These are phyloP conservation scores for Drosophila nasuta DNA, from an alignment of 1,140 invertebrate species.

Conservation along the genomic window DNA sequence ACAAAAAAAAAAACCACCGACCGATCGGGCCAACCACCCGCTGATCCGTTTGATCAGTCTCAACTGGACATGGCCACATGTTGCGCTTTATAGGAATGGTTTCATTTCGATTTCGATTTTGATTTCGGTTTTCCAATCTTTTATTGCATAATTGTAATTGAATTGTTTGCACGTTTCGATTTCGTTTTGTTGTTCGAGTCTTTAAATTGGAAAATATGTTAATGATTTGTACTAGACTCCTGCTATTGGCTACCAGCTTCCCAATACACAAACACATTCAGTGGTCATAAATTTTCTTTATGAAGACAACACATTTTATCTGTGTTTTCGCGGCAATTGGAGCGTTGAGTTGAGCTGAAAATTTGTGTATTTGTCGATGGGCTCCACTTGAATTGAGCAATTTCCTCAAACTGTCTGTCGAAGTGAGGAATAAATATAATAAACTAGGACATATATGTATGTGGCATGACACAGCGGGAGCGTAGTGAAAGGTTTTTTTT, in stretches of 20 bases:
- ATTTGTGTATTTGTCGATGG: slow-evolving; percentile 29
- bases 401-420: slow-evolving; percentile 16
- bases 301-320: slow-evolving; percentile 30
- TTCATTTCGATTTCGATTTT: slow-evolving; percentile 10
- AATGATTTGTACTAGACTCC: slow-evolving; percentile 42
- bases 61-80: slow-evolving; percentile 50
- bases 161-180: slow-evolving; percentile 57
- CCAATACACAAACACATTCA: slow-evolving; percentile 14
- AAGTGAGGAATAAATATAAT: neutral
- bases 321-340: slow-evolving; percentile 34
- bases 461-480: slow-evolving; percentile 33
- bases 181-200: slow-evolving; percentile 32
- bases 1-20: neutral
- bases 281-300: slow-evolving; percentile 30
- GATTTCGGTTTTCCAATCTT: slow-evolving; percentile 17
- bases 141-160: slow-evolving; percentile 61
- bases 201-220: slow-evolving; percentile 36
- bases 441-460: slow-evolving; percentile 23
- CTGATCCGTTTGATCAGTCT: slow-evolving; percentile 50
- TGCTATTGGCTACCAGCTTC: slow-evolving; percentile 22
- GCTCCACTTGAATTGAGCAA: slow-evolving; percentile 42
- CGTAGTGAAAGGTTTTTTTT: slow-evolving; percentile 37
- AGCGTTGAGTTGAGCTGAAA: slow-evolving; percentile 18
- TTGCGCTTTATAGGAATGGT: slow-evolving; percentile 30
- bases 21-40: slow-evolving; percentile 37